Evolutionary conservation across 2,888 invertebrate species (phyloP).

Genomic region (Criorhina ranunculi): DNA sequence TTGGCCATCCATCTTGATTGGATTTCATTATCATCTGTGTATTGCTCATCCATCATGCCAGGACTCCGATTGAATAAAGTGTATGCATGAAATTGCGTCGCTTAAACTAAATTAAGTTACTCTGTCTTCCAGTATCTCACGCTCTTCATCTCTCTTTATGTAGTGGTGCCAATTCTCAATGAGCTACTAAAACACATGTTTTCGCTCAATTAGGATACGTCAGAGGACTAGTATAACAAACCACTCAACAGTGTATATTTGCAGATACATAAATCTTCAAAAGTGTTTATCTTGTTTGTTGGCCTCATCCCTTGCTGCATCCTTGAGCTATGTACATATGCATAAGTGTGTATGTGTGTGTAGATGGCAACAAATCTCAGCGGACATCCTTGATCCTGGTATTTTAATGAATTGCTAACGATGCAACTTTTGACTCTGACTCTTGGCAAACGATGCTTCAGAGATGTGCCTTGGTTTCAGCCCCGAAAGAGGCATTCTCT

Average conservation of each 20-base stretch:
- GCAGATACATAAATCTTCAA: conserved; percentile 62
- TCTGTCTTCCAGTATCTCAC: conserved; percentile 23
- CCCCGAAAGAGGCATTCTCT: conserved; percentile 33
- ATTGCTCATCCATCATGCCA: conserved; percentile 21
- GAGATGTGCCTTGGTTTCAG: conserved; percentile 17
- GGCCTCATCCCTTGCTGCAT: conserved; percentile 37
- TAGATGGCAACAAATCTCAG: conserved; percentile 48
- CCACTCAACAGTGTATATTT: conserved; percentile 65
- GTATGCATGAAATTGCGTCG: conserved; percentile 48
- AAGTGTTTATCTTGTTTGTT: conserved; percentile 64
- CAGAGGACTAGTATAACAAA: conserved; percentile 48
- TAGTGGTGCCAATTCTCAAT: conserved; percentile 36
- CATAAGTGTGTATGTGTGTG: too few species aligned
- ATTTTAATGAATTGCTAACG: conserved; percentile 69
- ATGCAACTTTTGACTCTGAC: conserved; percentile 69
- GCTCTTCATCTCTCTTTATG: conserved; percentile 1
- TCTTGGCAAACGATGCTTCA: conserved; percentile 56
- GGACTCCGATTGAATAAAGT: conserved; percentile 36
- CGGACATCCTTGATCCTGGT: conserved; percentile 57
- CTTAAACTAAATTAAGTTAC: conserved; percentile 31
- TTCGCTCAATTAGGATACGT: conserved; percentile 68
- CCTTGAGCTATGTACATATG: neutral
- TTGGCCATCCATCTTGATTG: too few species aligned
- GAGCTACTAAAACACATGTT: conserved; percentile 67
- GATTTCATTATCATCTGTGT: too few species aligned